Percentiles rank a stretch among this genome's conserved stretches.
phyloP scores from a whole-genome alignment of 1,140 invertebrate genomes.

The Uloborus diversus region DNA sequence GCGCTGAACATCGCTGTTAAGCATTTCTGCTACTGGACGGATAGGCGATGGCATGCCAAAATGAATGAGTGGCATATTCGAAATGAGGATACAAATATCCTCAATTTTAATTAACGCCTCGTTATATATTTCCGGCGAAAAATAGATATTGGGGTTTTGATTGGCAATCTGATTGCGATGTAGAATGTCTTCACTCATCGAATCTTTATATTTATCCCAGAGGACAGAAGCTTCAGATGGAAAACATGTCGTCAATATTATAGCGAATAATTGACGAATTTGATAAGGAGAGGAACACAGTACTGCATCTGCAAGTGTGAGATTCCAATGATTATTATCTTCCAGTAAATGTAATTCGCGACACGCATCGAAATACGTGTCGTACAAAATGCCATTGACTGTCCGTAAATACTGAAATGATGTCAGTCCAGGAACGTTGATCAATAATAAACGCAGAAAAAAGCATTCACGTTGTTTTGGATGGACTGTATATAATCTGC shows the following conservation, averaged over 20 bases:
- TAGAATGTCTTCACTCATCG: slow-evolving; percentile 38
- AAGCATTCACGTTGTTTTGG: slow-evolving; percentile 62
- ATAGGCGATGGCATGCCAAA: slow-evolving; percentile 36
- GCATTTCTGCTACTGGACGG: slow-evolving; percentile 2
- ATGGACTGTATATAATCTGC: slow-evolving; percentile 63
- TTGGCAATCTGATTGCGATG: slow-evolving; percentile 1
- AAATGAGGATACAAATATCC: slow-evolving; percentile 39
- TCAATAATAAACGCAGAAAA: too few species aligned
- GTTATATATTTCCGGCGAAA: slow-evolving; percentile 47
- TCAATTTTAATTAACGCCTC: slow-evolving; percentile 50
- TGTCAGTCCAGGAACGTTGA: too few species aligned
- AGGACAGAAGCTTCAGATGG: slow-evolving; percentile 19
- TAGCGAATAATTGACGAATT: slow-evolving; percentile 65
- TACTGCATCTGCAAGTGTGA: slow-evolving; percentile 62
- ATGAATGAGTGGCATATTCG: slow-evolving; percentile 14
- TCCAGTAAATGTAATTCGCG: slow-evolving; percentile 63
- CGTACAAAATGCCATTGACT: too few species aligned
- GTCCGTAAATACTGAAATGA: too few species aligned
- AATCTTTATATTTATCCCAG: slow-evolving; percentile 52
- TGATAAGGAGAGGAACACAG: slow-evolving; percentile 61
- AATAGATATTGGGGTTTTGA: slow-evolving; percentile 27
- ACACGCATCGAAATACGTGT: slow-evolving; percentile 57
- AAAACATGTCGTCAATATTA: slow-evolving; percentile 22
- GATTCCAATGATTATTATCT: slow-evolving; percentile 63
- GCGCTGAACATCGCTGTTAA: too few species aligned